phyloP scores from a whole-genome alignment of 2,797 vertebrate genomes.

The Acanthurus leucopareius region DNA sequence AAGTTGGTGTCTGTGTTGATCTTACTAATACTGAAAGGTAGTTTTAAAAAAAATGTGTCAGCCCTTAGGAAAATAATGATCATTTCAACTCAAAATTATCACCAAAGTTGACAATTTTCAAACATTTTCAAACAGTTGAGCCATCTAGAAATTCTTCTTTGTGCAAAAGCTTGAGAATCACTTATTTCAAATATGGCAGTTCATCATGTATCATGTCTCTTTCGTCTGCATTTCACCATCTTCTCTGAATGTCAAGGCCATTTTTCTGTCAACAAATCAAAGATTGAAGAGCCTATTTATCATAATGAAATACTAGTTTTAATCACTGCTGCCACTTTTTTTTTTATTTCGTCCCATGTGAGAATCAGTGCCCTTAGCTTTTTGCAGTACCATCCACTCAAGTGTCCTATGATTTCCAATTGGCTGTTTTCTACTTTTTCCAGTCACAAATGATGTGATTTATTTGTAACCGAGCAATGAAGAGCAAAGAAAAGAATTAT shows the following conservation, averaged over 20 bases:
- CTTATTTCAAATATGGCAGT: slow-evolving; percentile 24
- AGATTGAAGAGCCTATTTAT: slow-evolving; percentile 44
- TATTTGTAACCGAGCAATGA: slow-evolving; percentile 54
- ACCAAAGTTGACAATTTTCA: slow-evolving; percentile 61
- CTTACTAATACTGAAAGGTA: slow-evolving; percentile 48
- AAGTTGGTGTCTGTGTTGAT: slow-evolving; percentile 51
- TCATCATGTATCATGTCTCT: slow-evolving; percentile 31
- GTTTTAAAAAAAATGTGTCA: slow-evolving; percentile 36
- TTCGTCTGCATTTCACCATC: slow-evolving; percentile 3
- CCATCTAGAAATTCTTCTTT: slow-evolving; percentile 46
- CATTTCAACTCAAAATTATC: slow-evolving; percentile 40
- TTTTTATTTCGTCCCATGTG: slow-evolving; percentile 24
- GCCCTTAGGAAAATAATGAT: slow-evolving; percentile 57
- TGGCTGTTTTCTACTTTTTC: slow-evolving; percentile 53
- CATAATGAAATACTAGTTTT: slow-evolving; percentile 34
- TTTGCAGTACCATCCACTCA: slow-evolving; percentile 46
- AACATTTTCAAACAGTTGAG: slow-evolving; percentile 39
- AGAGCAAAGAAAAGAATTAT: slow-evolving; percentile 30
- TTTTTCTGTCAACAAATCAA: slow-evolving; percentile 32
- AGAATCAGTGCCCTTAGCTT: slow-evolving; percentile 39
- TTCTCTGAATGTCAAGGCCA: slow-evolving; percentile 55
- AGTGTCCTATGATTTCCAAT: slow-evolving; percentile 69
- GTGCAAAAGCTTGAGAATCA: slow-evolving; percentile 33
- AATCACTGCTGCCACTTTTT: slow-evolving; percentile 41
- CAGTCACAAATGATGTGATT: slow-evolving; percentile 29